Percentiles rank a stretch among this genome's conserved stretches.
phyloP scores from a whole-genome alignment of 2,113 vertebrate genomes.

The Platysteira castanea region DNA sequence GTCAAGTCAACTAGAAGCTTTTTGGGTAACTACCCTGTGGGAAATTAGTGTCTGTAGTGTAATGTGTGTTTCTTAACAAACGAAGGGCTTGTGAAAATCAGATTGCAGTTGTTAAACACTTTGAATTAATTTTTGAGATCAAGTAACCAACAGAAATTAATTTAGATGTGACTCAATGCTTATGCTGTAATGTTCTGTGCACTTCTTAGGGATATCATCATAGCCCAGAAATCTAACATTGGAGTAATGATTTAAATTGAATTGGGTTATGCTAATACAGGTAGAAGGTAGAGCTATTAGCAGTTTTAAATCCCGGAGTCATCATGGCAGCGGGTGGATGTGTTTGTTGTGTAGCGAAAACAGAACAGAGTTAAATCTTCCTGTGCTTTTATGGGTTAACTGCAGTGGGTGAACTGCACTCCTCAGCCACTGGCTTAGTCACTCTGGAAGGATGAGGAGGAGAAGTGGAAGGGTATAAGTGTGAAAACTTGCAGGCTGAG shows the following conservation, averaged over 20 bases:
- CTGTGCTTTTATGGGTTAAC: background rate
- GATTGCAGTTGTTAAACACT: background rate
- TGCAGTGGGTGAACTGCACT: background rate
- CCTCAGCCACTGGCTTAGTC: fast-evolving
- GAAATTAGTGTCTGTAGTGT: background rate
- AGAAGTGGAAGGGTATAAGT: background rate
- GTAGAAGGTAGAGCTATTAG: background rate
- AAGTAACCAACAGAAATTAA: background rate
- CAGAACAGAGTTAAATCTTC: background rate
- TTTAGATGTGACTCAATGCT: background rate
- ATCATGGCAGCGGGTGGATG: background rate
- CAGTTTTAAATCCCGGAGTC: background rate
- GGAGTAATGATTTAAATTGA: background rate
- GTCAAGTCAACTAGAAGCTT: slow-evolving; percentile 3
- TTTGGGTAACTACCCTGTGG: background rate
- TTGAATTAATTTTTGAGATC: background rate
- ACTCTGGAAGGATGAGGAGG: background rate
- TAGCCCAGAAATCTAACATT: background rate
- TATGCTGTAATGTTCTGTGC: background rate
- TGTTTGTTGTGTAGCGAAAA: background rate
- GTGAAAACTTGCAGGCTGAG: background rate
- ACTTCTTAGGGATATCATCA: background rate
- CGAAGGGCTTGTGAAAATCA: background rate
- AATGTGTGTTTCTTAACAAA: background rate
- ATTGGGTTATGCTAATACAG: background rate